Percentiles rank a stretch among this genome's conserved stretches.
Conservation (phyloP, 2,797 vertebrate species). For the Bucorvus abyssinicus region DNA sequence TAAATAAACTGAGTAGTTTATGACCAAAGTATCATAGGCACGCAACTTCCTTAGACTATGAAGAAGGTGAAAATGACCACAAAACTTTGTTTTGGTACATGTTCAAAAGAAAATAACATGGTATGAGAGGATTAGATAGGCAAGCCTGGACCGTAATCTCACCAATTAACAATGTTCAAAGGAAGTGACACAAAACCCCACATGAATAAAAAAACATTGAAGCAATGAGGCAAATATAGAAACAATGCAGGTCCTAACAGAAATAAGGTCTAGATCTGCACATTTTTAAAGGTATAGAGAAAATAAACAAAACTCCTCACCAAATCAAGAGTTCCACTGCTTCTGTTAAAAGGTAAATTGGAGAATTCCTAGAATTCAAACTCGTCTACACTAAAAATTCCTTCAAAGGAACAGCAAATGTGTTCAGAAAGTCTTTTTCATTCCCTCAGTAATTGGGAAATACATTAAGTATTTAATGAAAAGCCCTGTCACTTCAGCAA, state of each 20-base stretch:
- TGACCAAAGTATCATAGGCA: background rate
- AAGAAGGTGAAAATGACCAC: background rate
- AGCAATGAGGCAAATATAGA: background rate
- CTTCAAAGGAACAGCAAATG: background rate
- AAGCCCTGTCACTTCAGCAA: background rate
- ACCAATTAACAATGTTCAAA: background rate
- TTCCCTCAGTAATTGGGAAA: background rate
- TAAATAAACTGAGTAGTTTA: background rate
- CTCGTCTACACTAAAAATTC: background rate
- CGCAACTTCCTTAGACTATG: background rate
- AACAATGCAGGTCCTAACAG: background rate
- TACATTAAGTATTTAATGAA: background rate
- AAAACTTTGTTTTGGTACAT: background rate
- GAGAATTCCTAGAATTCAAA: background rate
- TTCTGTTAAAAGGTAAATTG: background rate
- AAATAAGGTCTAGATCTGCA: background rate
- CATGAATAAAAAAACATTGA: background rate
- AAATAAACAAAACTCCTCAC: background rate
- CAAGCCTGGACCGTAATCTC: background rate
- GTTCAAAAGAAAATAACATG: background rate
- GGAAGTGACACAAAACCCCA: background rate
- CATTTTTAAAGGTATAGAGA: background rate
- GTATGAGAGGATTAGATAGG: background rate
- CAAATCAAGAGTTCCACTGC: background rate
- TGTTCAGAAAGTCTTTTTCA: background rate